Evolutionary conservation across 2,888 invertebrate species (phyloP).

Genomic region (Orthonevra nobilis): DNA sequence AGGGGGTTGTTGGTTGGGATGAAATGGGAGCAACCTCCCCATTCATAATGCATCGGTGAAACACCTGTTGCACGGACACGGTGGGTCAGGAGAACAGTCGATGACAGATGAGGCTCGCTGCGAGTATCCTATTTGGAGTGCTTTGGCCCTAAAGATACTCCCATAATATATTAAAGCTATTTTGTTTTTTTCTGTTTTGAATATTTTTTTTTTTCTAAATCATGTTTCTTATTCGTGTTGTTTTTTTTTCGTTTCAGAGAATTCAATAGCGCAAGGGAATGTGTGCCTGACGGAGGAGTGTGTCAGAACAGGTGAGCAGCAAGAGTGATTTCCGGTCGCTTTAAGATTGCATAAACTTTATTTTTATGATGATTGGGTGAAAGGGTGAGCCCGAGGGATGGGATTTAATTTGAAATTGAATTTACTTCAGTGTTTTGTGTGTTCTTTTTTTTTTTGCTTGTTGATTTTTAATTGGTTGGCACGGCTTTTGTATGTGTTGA

Average conservation of each 20-base stretch:
- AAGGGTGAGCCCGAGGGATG: not conserved
- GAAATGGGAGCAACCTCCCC: not conserved
- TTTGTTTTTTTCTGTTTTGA: constrained; percentile 25
- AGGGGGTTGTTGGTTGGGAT: not conserved
- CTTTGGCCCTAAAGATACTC: constrained; percentile 68
- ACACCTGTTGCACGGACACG: constrained; percentile 44
- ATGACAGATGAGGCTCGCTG: not conserved
- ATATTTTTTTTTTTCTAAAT: constrained; percentile 18
- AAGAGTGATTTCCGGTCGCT: constrained; percentile 49
- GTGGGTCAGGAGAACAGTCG: not conserved
- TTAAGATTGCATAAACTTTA: constrained; percentile 56
- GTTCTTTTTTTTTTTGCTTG: not conserved
- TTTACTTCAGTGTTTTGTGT: too few relatives aligned
- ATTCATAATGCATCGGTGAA: not conserved
- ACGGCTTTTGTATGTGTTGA: not conserved
- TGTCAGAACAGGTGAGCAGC: constrained; percentile 82
- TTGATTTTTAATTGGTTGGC: constrained; percentile 41
- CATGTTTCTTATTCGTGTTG: constrained; percentile 38
- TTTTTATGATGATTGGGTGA: constrained; percentile 25
- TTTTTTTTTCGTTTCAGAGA: constrained; percentile 71
- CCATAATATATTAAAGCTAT: constrained; percentile 58
- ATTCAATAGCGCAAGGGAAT: constrained; percentile 72
- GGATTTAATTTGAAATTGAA: constrained; percentile 62
- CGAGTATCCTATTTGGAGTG: constrained; percentile 57
- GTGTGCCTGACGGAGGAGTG: constrained; percentile 84